Evolutionary conservation across 2,797 vertebrate genomes (phyloP), one percentile per base, ranked within the genome.

Genomic region (Chaunax sp.): DNA sequence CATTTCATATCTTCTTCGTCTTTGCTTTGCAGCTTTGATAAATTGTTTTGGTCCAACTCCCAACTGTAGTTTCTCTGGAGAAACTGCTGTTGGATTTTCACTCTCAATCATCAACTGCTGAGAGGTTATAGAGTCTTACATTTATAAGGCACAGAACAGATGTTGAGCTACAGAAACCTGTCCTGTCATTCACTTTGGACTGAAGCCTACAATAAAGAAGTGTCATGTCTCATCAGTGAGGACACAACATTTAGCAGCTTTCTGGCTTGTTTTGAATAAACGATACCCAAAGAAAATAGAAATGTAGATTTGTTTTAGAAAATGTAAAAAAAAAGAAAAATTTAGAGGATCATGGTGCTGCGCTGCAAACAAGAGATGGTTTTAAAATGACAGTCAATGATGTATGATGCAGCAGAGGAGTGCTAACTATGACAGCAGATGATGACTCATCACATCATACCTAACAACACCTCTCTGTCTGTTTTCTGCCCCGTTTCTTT

Each of bases 121-220:
- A 53, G 52, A 78, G 75, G 66, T 77, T 81, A 73, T 38, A 56
- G 54, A 63, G 37, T 58, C 74, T 80, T 60, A 64, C 53, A 72
- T 37, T 53, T 50, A 30, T 43, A 64, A 50, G 56, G 28, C 77
- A 59, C 1, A 1, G 54, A 76, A 61, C 69, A 82, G 67, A 72
- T 77, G 79, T 67, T 63, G 52, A 55, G 53, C 69, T 54, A 23
- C 46, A 69, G 35, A 84, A 80, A 35, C 11, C 38, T 30, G 55
- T 61, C 33, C 62, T 28, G 40, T 69, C 62, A 25, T 69, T 81
- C 44, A 53, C 49, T 46, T 49, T 20, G 38, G 28, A 63, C 59
- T 58, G 61, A 70, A 72, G 52, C 66, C 16, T 55, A 53, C 35
- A 60, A 37, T 53, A 52, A 52, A 56, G 62, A 40, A 14, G 18